Conservation (phyloP, 1,140 invertebrate species). For the Paraescarpia echinospica region DNA sequence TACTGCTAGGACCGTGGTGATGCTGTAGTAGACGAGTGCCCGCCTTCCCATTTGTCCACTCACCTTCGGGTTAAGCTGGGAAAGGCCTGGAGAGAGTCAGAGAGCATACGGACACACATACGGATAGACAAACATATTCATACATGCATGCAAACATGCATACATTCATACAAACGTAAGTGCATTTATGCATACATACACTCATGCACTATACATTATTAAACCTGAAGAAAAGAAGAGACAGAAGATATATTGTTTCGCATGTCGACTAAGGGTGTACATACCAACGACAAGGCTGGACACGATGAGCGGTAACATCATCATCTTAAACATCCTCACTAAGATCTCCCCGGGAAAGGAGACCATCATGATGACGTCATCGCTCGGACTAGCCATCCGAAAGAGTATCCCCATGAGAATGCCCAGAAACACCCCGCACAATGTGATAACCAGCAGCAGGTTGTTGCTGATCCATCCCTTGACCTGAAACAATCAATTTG, state of each 20-base stretch:
- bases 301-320: constrained; percentile 62
- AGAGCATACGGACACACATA: neutral
- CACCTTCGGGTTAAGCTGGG: constrained; percentile 52
- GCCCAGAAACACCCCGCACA: constrained; percentile 52
- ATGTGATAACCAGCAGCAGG: constrained; percentile 51
- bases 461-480: constrained; percentile 33
- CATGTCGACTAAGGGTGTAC: neutral
- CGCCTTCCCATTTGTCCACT: constrained; percentile 58
- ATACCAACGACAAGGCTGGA: constrained; percentile 59
- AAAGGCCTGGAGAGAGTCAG: constrained; percentile 18
- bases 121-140: no score
- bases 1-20: constrained; percentile 52
- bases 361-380: constrained; percentile 48
- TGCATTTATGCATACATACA: no score
- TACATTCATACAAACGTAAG: no score
- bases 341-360: constrained; percentile 62
- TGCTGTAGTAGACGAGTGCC: constrained; percentile 60
- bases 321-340: constrained; percentile 61
- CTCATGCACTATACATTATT: no score
- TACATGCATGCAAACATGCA: no score
- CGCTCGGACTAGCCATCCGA: constrained; percentile 39
- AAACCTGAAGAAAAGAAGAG: no score
- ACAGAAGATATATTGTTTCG: no score
- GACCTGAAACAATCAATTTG: constrained; percentile 12
- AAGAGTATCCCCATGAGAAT: constrained; percentile 48